These are phyloP conservation scores for Alviniconcha strummeri DNA, from an alignment of 2,888 invertebrate species.

Conservation along the genomic window DNA sequence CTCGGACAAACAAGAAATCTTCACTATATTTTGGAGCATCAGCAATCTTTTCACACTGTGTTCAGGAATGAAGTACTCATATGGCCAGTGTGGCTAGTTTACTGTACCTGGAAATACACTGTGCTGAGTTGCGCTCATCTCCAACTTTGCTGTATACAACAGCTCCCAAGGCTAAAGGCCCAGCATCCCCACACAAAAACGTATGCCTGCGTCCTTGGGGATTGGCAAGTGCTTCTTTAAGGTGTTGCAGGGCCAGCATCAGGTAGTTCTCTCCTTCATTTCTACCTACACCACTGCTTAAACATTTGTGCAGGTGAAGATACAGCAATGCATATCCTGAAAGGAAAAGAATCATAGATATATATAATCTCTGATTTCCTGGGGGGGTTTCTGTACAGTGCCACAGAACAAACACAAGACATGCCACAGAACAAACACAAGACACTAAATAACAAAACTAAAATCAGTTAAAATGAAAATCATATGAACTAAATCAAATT, in stretches of 20 bases:
- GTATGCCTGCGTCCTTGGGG: constrained; percentile 78
- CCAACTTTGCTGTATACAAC: constrained; percentile 79
- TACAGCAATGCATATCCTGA: constrained; percentile 81
- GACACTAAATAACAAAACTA: too few relatives aligned
- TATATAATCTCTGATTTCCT: background rate
- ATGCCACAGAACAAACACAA: too few relatives aligned
- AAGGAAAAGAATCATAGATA: background rate
- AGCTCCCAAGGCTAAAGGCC: constrained; percentile 80
- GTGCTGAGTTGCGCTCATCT: constrained; percentile 75
- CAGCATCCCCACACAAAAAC: constrained; percentile 82
- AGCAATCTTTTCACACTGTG: too few relatives aligned
- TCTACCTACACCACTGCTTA: constrained; percentile 22
- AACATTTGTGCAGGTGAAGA: constrained; percentile 74
- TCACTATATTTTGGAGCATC: too few relatives aligned
- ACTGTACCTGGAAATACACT: constrained; percentile 59
- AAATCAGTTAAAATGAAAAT: too few relatives aligned
- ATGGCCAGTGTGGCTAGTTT: too few relatives aligned
- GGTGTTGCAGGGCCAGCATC: constrained; percentile 69
- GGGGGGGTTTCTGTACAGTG: too few relatives aligned
- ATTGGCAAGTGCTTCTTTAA: constrained; percentile 66
- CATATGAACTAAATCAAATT: too few relatives aligned
- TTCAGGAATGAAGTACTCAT: too few relatives aligned
- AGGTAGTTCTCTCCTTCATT: constrained; percentile 61
- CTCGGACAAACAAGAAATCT: too few relatives aligned
- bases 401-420: background rate